phyloP scores from a whole-genome alignment of 2,888 invertebrate genomes.

The Drosophila nigricruria region DNA sequence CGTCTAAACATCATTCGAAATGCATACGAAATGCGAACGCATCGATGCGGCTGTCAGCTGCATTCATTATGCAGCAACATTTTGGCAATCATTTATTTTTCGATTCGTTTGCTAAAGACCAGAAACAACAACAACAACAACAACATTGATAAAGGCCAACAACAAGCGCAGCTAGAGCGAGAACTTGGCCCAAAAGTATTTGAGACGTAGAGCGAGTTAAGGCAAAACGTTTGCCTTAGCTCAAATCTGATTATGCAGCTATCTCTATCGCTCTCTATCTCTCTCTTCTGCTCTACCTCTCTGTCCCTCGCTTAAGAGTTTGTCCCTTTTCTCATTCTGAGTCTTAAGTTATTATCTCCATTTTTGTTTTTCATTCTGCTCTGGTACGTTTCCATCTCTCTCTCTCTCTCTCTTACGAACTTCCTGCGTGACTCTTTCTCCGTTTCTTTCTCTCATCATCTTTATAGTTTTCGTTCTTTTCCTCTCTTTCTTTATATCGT shows the following conservation, averaged over 20 bases:
- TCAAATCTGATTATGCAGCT: not conserved
- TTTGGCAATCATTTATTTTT: conserved; percentile 3
- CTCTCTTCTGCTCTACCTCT: not conserved
- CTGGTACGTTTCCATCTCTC: too few species aligned
- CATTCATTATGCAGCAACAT: conserved; percentile 11
- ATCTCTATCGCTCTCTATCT: not conserved
- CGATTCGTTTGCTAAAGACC: not conserved
- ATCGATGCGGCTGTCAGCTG: not conserved
- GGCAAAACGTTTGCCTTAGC: not conserved
- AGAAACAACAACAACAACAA: not conserved
- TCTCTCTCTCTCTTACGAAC: not conserved
- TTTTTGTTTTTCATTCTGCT: too few species aligned
- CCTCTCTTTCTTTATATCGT: not conserved
- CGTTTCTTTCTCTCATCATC: too few species aligned
- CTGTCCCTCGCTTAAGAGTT: too few species aligned
- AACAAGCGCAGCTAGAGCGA: not conserved
- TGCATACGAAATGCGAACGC: not conserved
- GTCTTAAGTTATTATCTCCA: too few species aligned
- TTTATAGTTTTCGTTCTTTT: too few species aligned
- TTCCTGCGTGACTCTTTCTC: not conserved
- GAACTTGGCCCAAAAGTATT: not conserved
- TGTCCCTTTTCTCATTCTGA: too few species aligned
- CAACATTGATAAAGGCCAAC: not conserved
- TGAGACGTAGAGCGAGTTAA: not conserved
- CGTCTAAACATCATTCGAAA: conserved; percentile 2